Conservation (phyloP, 2,113 vertebrate species). For the Microcebus griseorufus region DNA sequence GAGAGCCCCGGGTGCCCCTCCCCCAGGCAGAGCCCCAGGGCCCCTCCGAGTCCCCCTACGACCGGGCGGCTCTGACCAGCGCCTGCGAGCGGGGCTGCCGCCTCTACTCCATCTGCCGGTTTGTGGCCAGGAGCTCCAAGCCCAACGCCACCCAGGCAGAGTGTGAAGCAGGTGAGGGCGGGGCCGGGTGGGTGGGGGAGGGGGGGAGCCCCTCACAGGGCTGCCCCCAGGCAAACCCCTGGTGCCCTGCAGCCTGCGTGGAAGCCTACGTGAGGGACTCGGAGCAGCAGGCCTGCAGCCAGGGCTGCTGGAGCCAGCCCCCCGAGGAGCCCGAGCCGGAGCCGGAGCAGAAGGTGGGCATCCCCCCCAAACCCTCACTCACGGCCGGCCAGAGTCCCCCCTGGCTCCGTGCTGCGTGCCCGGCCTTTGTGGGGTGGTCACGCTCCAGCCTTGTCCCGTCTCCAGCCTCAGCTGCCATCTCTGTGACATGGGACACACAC, state of each 20-base stretch:
- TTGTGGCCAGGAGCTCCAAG: conserved; percentile 93
- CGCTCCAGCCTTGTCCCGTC: background rate
- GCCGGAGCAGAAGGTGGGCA: conserved; percentile 87
- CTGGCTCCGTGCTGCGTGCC: background rate
- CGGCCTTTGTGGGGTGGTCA: background rate
- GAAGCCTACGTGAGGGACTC: conserved; percentile 92
- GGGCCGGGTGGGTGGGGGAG: background rate
- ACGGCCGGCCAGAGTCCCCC: no score
- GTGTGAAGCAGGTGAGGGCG: conserved; percentile 86
- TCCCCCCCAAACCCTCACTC: background rate
- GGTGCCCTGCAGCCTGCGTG: conserved; percentile 87
- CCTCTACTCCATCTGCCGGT: conserved; percentile 98
- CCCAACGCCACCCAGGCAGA: conserved; percentile 94
- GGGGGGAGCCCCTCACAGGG: background rate
- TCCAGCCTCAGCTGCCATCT: background rate
- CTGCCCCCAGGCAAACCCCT: background rate
- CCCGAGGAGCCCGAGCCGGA: conserved; percentile 84
- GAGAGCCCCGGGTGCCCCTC: background rate
- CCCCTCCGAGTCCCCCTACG: background rate
- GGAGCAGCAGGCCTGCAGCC: conserved; percentile 93
- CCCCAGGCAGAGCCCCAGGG: conserved; percentile 2
- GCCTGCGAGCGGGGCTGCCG: conserved; percentile 97
- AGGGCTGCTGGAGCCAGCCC: conserved; percentile 92
- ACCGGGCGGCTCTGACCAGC: conserved; percentile 72
- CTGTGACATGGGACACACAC: background rate